Percentiles rank a stretch among this genome's conserved stretches.
Evolutionary conservation across 1,140 invertebrate genomes (phyloP).

Genomic region (Alviniconcha marisindica): DNA sequence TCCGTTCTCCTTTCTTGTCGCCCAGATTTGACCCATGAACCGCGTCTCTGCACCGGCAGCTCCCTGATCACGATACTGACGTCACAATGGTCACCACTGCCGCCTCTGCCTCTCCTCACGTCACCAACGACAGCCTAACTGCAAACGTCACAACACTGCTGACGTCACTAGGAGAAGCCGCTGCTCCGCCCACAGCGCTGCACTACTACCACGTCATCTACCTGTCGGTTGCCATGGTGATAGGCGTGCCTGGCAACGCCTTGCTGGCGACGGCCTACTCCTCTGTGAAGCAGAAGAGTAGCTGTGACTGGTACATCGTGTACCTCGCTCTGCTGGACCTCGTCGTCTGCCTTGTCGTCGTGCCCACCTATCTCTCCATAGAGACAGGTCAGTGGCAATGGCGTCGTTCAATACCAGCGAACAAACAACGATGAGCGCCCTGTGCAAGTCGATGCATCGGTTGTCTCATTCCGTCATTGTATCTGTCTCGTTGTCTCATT

Average conservation of each 20-base stretch:
- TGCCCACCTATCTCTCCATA: conserved; percentile 31
- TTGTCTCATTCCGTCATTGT: background rate
- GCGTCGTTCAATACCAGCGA: background rate
- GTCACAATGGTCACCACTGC: background rate
- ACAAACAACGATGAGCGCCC: background rate
- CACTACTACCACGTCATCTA: conserved; percentile 31
- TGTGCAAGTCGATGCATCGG: background rate
- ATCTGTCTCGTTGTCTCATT: too few relatives aligned
- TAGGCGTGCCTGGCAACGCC: conserved; percentile 27
- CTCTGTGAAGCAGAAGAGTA: background rate
- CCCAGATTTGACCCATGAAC: too few relatives aligned
- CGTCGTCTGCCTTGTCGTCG: conserved; percentile 25
- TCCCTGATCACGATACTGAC: background rate
- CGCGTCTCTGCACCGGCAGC: too few relatives aligned
- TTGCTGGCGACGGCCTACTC: conserved; percentile 9
- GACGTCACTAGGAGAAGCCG: background rate
- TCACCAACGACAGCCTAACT: conserved; percentile 1
- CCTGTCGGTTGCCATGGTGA: conserved; percentile 28
- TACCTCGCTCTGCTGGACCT: conserved; percentile 34
- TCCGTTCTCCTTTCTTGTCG: too few relatives aligned
- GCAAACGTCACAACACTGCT: background rate
- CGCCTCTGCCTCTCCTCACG: background rate
- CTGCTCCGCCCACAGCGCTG: background rate
- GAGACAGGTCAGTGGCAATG: conserved; percentile 14
- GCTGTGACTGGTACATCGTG: conserved; percentile 36